phyloP scores from a whole-genome alignment of 53 echinoderm and acorn worm species.

The Holothuria scabra region DNA sequence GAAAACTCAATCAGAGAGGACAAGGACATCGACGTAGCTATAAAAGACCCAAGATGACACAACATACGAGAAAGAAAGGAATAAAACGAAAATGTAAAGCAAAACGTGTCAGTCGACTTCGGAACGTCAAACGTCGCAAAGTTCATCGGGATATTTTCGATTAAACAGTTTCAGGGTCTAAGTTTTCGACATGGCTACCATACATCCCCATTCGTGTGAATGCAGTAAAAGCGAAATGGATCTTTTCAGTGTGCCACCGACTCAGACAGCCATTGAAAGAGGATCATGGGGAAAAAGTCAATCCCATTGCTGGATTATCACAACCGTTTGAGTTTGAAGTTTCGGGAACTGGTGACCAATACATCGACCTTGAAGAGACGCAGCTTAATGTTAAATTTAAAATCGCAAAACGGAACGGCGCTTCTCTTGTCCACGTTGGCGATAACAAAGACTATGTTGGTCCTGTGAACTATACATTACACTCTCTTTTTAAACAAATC shows the following conservation, averaged over 20 bases:
- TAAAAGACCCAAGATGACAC: slow-evolving; percentile 20
- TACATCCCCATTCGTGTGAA: slow-evolving; percentile 45
- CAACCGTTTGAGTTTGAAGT: slow-evolving; percentile 51
- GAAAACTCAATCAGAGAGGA: slow-evolving; percentile 9
- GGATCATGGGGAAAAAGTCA: slow-evolving; percentile 38
- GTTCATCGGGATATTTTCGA: neutral
- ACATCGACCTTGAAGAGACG: slow-evolving; percentile 62
- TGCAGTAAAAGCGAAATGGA: slow-evolving; percentile 40
- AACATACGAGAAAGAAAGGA: too few species aligned
- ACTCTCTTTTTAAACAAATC: slow-evolving; percentile 51
- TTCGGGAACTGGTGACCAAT: slow-evolving; percentile 50
- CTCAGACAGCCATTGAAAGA: slow-evolving; percentile 20
- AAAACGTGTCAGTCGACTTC: slow-evolving; percentile 45
- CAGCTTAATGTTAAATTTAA: slow-evolving; percentile 57
- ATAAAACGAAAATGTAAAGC: slow-evolving; percentile 52
- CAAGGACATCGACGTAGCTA: neutral
- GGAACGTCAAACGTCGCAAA: neutral
- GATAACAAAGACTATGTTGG: slow-evolving; percentile 30
- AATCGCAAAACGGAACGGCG: slow-evolving; percentile 44
- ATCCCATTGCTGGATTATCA: neutral
- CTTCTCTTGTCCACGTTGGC: slow-evolving; percentile 28
- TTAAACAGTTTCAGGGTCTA: slow-evolving; percentile 20
- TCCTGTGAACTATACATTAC: slow-evolving; percentile 28
- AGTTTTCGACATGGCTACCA: slow-evolving; percentile 15
- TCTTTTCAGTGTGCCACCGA: slow-evolving; percentile 51